These are phyloP conservation scores for Acheta domesticus DNA, from an alignment of 2,888 invertebrate species.

Conservation along the genomic window DNA sequence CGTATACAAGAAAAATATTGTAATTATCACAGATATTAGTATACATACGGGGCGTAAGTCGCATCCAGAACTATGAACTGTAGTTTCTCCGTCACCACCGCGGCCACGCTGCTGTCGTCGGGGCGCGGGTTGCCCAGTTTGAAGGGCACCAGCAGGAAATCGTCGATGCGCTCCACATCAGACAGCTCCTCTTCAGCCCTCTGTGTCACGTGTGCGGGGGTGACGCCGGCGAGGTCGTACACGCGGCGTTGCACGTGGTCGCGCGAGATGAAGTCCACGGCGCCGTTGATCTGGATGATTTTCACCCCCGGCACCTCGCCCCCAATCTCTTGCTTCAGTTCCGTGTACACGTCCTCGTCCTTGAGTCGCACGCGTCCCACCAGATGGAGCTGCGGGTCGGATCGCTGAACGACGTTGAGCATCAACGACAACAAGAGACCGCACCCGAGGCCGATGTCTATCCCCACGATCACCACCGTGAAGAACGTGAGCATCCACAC, in stretches of 20 bases:
- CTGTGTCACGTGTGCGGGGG: not conserved
- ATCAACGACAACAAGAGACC: slow-evolving; percentile 12
- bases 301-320: slow-evolving; percentile 21
- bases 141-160: not conserved
- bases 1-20: too few relatives aligned
- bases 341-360: not conserved
- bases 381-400: not conserved
- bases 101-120: not conserved
- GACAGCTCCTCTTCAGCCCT: not conserved
- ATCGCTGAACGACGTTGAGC: not conserved
- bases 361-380: slow-evolving; percentile 4
- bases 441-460: slow-evolving; percentile 7
- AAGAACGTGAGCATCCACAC: not conserved
- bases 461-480: not conserved
- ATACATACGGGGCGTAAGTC: not conserved
- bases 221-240: slow-evolving; percentile 12
- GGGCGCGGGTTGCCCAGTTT: not conserved
- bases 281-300: slow-evolving; percentile 19
- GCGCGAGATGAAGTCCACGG: slow-evolving; percentile 12
- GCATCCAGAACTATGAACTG: not conserved
- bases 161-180: not conserved
- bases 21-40: not conserved
- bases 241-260: slow-evolving; percentile 2
- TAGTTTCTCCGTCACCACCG: not conserved
- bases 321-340: slow-evolving; percentile 18